Conservation (phyloP, 53 echinoderm and acorn worm genomes). For the Luidia sarsii region DNA sequence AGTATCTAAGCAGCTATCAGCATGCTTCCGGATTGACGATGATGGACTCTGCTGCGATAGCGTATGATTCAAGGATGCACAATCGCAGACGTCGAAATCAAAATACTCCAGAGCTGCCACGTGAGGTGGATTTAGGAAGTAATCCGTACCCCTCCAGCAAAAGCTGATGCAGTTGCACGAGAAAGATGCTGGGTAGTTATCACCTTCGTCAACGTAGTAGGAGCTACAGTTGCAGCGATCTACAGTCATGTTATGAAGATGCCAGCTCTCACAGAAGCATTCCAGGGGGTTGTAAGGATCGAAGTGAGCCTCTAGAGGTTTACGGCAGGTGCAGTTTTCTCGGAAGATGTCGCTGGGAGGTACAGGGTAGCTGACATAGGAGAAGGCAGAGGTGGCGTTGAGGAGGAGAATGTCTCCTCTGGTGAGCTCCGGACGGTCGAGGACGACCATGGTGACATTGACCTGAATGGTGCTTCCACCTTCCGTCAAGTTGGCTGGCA, state of each 20-base stretch:
- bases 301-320: slow-evolving; percentile 30
- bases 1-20: slow-evolving; percentile 33
- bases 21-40: slow-evolving; percentile 30
- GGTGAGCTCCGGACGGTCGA: slow-evolving; percentile 53
- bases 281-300: slow-evolving; percentile 17
- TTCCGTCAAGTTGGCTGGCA: slow-evolving; percentile 60
- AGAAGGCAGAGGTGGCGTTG: slow-evolving; percentile 70
- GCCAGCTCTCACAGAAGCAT: slow-evolving; percentile 61
- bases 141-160: slow-evolving; percentile 52
- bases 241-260: slow-evolving; percentile 36
- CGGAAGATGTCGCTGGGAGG: slow-evolving; percentile 58
- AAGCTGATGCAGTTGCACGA: slow-evolving; percentile 74
- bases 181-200: not conserved
- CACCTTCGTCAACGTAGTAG: slow-evolving; percentile 37
- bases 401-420: slow-evolving; percentile 54
- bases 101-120: slow-evolving; percentile 48
- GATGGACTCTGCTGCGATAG: not conserved
- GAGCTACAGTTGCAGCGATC: slow-evolving; percentile 69
- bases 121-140: slow-evolving; percentile 60
- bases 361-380: slow-evolving; percentile 59
- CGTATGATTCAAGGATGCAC: slow-evolving; percentile 30
- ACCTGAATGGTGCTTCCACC: slow-evolving; percentile 60
- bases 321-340: slow-evolving; percentile 78
- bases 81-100: slow-evolving; percentile 48
- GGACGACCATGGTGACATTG: slow-evolving; percentile 65